A percentile compares a stretch with the other conserved stretches of the same genome.
Evolutionary conservation across 2,113 vertebrate genomes (phyloP).

Genomic region (Bubalus kerabau): DNA sequence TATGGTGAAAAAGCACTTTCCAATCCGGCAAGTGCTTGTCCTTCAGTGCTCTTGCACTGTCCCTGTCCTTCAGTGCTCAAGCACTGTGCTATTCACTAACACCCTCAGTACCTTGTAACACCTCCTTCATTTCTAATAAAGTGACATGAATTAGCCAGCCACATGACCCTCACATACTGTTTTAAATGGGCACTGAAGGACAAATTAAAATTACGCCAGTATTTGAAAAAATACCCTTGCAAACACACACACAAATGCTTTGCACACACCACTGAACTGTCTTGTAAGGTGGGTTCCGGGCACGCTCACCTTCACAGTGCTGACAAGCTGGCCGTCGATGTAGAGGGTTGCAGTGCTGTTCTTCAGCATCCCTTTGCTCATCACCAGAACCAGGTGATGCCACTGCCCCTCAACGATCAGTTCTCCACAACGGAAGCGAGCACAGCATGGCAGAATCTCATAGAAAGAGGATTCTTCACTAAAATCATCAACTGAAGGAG

Average conservation of each 20-base stretch:
- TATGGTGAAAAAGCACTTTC: not conserved
- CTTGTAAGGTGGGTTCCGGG: accelerated
- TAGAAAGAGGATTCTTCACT: constrained; percentile 97
- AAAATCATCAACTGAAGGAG: constrained; percentile 90
- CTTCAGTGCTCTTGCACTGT: not conserved
- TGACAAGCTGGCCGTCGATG: constrained; percentile 94
- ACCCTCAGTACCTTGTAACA: not conserved
- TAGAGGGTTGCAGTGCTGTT: constrained; percentile 97
- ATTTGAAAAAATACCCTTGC: not conserved
- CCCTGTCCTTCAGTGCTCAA: not conserved
- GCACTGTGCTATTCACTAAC: not conserved
- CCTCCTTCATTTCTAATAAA: not conserved
- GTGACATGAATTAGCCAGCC: not conserved
- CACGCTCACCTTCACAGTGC: constrained; percentile 91
- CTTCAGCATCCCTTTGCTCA: constrained; percentile 99
- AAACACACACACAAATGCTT: not conserved
- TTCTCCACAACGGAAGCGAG: constrained; percentile 95
- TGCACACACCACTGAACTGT: not conserved
- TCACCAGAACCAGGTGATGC: constrained; percentile 97
- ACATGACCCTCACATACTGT: not conserved
- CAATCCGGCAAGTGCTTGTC: not conserved
- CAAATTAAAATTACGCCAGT: not conserved
- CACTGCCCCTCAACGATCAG: constrained; percentile 96
- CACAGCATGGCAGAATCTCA: constrained; percentile 97
- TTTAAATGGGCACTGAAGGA: not conserved